Evolutionary conservation across 1,140 invertebrate genomes (phyloP), one percentile per base, ranked within the genome.

Genomic region (Leptopilina boulardi): DNA sequence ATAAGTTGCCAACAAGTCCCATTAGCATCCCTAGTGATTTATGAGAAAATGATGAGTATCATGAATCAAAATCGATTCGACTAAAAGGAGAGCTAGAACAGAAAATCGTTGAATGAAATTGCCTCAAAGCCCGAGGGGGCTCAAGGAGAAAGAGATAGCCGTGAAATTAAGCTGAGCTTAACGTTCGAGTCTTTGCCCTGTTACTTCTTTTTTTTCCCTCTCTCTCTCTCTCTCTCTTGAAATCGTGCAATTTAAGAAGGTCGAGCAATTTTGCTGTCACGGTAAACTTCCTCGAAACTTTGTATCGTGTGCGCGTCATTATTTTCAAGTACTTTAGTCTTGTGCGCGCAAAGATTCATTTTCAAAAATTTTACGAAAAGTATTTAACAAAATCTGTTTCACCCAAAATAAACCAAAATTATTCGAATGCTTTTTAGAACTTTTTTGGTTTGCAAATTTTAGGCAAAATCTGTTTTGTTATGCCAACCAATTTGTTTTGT

Each of bases 41-140:
- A 66, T 66, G 59, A 66, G 59, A 66, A 66, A 66, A 66, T 66
- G 59, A 66, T 66, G 23, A 66, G 59, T 66, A 66, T 66, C 59
- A 66, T 66, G 59, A 66, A 66, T 66, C 59, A 66, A 66, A 66
- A 66, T 66, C 59, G 59, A 30, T 26, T 66, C 23, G 59, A 66
- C 59, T 66, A 66, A 66, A 59, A 66, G 23, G 59, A 66, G 59
- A 26, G 59, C 26, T 66, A 66, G 59, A 66, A 66, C 59, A 34
- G n/a, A n/a, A 66, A 66, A 66, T 66, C 59, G 59, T 30, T 66
- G 59, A 66, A 66, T 66, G 59, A 66, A 66, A 66, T 66, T 66
- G 59, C 59, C 59, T 66, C 10, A 4, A 66, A 66, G 30, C 26
- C 59, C 59, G 26, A 13, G 10, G 59, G 59, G 59, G 59, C 26